phyloP scores from a whole-genome alignment of 2,113 vertebrate genomes.

The Apeltes quadracus region DNA sequence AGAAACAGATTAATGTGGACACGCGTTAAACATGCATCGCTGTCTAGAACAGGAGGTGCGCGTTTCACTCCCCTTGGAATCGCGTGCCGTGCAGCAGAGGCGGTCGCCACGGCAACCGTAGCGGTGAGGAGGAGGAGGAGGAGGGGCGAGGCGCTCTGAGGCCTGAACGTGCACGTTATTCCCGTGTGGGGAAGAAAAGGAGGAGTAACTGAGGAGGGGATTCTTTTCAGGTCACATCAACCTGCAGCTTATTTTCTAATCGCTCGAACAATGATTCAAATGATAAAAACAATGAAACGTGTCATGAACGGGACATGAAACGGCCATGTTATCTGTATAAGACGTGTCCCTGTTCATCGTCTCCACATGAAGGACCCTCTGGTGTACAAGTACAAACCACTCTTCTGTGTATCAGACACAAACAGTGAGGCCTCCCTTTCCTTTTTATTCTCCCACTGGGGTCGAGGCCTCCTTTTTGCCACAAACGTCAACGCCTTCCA shows the following conservation, averaged over 20 bases:
- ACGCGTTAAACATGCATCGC: conserved; percentile 50
- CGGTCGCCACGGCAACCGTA: conserved; percentile 48
- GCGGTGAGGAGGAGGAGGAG: not conserved
- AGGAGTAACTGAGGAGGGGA: not conserved
- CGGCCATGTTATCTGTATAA: too few species aligned
- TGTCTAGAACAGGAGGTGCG: conserved; percentile 7
- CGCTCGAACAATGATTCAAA: too few species aligned
- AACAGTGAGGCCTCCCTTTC: too few species aligned
- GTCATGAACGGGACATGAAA: too few species aligned
- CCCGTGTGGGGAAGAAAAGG: conserved; percentile 1
- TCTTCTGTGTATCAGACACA: too few species aligned
- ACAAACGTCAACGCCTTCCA: conserved; percentile 5
- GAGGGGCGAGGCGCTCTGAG: not conserved
- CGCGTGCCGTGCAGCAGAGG: conserved; percentile 22
- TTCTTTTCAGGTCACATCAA: not conserved
- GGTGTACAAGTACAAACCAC: not conserved
- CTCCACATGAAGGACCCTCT: too few species aligned
- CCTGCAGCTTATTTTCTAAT: not conserved
- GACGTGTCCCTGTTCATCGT: too few species aligned
- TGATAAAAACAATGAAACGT: too few species aligned
- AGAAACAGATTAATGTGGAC: conserved; percentile 28
- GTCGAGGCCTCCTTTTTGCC: conserved; percentile 6
- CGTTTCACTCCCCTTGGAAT: conserved; percentile 20
- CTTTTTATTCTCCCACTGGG: not conserved
- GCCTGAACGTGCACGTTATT: conserved; percentile 28